These are phyloP conservation scores for Falcaria lacertinaria DNA, from an alignment of 2,888 invertebrate species.

Conservation along the genomic window DNA sequence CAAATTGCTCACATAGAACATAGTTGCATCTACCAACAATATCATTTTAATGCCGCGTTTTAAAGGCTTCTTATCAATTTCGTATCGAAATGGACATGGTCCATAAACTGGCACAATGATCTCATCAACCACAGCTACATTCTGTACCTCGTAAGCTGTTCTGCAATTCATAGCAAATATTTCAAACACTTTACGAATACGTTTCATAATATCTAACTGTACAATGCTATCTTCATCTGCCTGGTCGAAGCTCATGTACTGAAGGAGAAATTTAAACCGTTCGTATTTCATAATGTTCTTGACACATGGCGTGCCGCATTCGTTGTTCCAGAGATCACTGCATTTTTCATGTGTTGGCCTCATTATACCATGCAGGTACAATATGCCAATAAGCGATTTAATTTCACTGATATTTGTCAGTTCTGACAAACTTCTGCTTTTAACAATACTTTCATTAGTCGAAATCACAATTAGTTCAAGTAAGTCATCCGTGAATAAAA, in stretches of 20 bases:
- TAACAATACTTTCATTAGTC: constrained; percentile 60
- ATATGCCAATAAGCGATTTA: constrained; percentile 61
- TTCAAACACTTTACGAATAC: constrained; percentile 66
- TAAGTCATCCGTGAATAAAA: constrained; percentile 61
- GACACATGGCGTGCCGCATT: constrained; percentile 51
- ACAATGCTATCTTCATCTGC: constrained; percentile 40
- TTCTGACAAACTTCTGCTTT: constrained; percentile 24
- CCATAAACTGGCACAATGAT: constrained; percentile 63
- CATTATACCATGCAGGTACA: constrained; percentile 67
- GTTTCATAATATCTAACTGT: constrained; percentile 57
- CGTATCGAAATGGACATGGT: constrained; percentile 65
- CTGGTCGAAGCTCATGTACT: constrained; percentile 57
- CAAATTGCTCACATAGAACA: constrained; percentile 64
- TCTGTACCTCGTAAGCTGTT: constrained; percentile 48
- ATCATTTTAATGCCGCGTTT: constrained; percentile 64
- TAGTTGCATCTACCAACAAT: constrained; percentile 57
- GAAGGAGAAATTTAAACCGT: constrained; percentile 58
- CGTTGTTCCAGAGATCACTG: constrained; percentile 59
- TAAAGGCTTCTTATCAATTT: constrained; percentile 55
- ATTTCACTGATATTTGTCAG: constrained; percentile 53
- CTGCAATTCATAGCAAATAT: constrained; percentile 69
- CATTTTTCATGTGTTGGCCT: constrained; percentile 59
- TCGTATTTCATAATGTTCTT: constrained; percentile 55
- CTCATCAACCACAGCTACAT: constrained; percentile 62
- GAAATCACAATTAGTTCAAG: constrained; percentile 60